phyloP scores from a whole-genome alignment of 2,888 invertebrate species.

The Eupithecia inturbata region DNA sequence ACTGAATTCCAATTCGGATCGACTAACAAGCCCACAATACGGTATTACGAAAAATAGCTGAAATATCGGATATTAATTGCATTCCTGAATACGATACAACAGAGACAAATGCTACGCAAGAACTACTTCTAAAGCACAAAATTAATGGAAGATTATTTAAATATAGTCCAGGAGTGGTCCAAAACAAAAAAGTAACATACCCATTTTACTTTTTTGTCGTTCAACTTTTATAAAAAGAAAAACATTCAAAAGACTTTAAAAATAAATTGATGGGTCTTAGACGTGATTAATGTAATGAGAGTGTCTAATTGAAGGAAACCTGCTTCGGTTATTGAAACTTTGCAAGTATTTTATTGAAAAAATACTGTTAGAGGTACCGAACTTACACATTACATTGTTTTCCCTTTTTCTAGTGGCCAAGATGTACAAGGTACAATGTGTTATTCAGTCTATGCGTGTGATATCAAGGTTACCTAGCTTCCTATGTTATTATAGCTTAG shows the following conservation, averaged over 20 bases:
- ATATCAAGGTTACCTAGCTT: no score
- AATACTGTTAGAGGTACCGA: no score
- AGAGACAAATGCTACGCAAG: background rate
- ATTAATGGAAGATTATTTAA: background rate
- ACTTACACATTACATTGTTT: no score
- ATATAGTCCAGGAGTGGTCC: background rate
- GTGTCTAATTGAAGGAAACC: background rate
- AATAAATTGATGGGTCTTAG: background rate
- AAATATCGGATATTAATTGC: slow-evolving; percentile 27
- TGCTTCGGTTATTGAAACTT: background rate
- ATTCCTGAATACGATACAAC: background rate
- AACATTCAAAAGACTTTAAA: background rate
- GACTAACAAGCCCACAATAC: slow-evolving; percentile 25
- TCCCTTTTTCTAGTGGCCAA: no score
- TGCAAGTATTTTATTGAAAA: background rate
- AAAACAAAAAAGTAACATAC: background rate
- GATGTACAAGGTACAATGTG: no score
- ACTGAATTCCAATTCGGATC: slow-evolving; percentile 11
- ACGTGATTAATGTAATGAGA: slow-evolving; percentile 6
- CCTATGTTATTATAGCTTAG: no score
- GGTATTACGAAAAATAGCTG: slow-evolving; percentile 5
- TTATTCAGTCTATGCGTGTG: no score
- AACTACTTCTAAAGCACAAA: background rate
- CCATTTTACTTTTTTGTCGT: no score
- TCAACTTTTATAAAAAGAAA: background rate